Evolutionary conservation across 2,797 vertebrate species (phyloP).

Genomic region (Tragelaphus oryx): DNA sequence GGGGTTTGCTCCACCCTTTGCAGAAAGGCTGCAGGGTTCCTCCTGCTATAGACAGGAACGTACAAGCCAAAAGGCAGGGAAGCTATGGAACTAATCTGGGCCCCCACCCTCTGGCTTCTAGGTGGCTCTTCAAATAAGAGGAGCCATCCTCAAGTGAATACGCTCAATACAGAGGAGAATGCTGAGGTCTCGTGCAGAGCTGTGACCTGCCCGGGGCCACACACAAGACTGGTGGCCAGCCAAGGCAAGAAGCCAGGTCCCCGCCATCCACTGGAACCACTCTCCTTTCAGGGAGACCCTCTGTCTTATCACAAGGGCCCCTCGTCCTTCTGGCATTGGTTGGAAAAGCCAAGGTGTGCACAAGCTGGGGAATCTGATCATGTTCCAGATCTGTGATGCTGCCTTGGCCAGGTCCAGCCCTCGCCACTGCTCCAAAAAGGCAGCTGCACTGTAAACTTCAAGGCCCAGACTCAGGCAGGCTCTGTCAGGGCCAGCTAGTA

Average conservation of each 20-base stretch:
- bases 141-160: not conserved
- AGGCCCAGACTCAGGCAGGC: not conserved
- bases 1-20: not conserved
- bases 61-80: not conserved
- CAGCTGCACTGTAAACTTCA: rapidly evolving
- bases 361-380: not conserved
- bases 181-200: not conserved
- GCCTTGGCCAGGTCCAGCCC: not conserved
- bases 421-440: not conserved
- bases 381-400: not conserved
- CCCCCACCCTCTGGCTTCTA: not conserved
- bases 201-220: not conserved
- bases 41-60: not conserved
- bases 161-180: not conserved
- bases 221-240: not conserved
- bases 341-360: not conserved
- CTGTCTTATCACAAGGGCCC: not conserved
- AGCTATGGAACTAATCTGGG: not conserved
- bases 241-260: not conserved
- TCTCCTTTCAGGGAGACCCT: not conserved
- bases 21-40: not conserved
- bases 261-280: too few relatives aligned
- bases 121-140: not conserved
- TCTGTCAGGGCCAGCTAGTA: not conserved
- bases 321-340: not conserved